Percentiles rank a stretch among this genome's conserved stretches.
Evolutionary conservation across 2,797 vertebrate species (phyloP).

Genomic region (Salarias fasciatus): DNA sequence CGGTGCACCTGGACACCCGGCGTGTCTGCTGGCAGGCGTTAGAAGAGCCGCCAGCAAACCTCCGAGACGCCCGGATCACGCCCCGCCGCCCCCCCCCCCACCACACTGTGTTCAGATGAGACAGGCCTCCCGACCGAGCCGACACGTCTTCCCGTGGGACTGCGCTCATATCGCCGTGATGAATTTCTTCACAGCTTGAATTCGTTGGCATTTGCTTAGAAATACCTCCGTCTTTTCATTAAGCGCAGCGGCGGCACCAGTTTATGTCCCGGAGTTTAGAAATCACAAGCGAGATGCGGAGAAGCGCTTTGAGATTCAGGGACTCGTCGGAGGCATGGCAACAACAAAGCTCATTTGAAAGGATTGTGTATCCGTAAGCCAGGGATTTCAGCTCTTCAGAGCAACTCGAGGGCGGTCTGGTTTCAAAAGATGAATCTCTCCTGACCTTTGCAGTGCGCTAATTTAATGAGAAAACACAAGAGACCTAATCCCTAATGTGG

Average conservation of each 20-base stretch:
- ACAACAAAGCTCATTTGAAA: constrained; percentile 5
- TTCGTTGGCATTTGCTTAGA: constrained; percentile 13
- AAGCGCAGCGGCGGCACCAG: neutral
- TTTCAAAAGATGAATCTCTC: constrained; percentile 4
- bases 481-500: neutral
- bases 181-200: constrained; percentile 18
- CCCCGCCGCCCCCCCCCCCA: constrained; percentile 44
- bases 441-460: constrained; percentile 13
- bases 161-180: constrained; percentile 16
- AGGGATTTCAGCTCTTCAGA: neutral
- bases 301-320: neutral
- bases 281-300: neutral
- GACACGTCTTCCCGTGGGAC: constrained; percentile 4
- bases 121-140: constrained; percentile 40
- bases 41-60: constrained; percentile 41
- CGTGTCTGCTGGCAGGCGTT: constrained; percentile 62
- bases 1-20: constrained; percentile 66
- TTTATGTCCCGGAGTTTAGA: constrained; percentile 7
- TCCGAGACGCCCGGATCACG: constrained; percentile 34
- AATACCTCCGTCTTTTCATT: constrained; percentile 1
- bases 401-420: neutral
- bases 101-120: constrained; percentile 38
- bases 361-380: neutral
- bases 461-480: constrained; percentile 17
- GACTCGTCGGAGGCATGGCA: neutral